Evolutionary conservation across 1,140 invertebrate species (phyloP), one percentile per base, ranked within the genome.

Genomic region (Sinella curviseta): DNA sequence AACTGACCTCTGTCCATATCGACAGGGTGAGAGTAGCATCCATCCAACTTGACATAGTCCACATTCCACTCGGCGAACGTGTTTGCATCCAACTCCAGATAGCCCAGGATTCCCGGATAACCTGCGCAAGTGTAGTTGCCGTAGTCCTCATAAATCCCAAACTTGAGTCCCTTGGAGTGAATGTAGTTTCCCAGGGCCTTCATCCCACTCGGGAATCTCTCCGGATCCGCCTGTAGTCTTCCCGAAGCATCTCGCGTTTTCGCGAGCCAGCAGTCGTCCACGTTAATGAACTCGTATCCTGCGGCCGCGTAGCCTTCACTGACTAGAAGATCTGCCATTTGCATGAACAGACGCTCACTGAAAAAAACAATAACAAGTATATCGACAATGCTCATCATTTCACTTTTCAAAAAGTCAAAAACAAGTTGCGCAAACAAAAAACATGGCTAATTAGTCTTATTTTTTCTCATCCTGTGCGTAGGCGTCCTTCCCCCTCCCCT

Each of bases 101-200:
- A 91, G 1, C 94, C 94, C 60, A 97, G 89, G 80, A 95, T 93
- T 54, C 97, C 97, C 20, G 97, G 97, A 87, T 97, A 99, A 8
- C 96, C 96, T 1, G 92, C 94, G 85, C 97, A 99, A 0, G 97
- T 99, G 85, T 93, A 93, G 83, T 94, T 96, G 1, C 97, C 97
- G 88, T 94, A 98, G 86, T 99, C 97, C 87, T 97, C 95, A 86
- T 99, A 99, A 80, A 99, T 97, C 26, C 97, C 97, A 85, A 99
- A 95, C 87, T 98, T 98, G 1, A 99, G 88, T 65, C 95, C 96
- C 88, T 94, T 94, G 8, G 91, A 91, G 88, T 99, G 97, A 82
- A 99, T 90, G 90, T 98, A 97, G 88, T 97, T 92, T 70, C 94
- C 89, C 35, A 98, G 89, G 81, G 91, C 92, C 87, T 93, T 94